Evolutionary conservation across 2,888 invertebrate genomes (phyloP).

Genomic region (Sarcophaga rosellei): DNA sequence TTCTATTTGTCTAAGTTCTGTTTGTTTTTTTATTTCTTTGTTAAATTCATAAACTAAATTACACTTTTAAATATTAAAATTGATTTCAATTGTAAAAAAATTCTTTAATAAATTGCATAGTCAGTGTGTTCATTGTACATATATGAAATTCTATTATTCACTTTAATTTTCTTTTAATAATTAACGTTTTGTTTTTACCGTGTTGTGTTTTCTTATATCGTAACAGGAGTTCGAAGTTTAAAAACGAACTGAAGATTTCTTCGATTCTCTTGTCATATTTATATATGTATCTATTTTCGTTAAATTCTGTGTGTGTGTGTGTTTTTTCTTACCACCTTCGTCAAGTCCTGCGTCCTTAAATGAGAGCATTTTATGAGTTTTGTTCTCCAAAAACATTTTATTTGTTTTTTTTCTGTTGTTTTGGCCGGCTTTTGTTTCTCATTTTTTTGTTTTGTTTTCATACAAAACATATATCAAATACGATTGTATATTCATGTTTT

Average conservation of each 20-base stretch:
- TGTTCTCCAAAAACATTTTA: background rate
- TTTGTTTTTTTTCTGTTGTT: conserved; percentile 17
- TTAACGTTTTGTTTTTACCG: conserved; percentile 39
- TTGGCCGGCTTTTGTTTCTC: conserved; percentile 44
- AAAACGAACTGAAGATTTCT: conserved; percentile 50
- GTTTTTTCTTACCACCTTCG: conserved; percentile 16
- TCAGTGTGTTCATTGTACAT: too few species aligned
- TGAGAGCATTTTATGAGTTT: background rate
- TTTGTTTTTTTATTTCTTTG: background rate
- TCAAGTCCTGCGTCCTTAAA: conserved; percentile 58
- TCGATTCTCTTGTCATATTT: conserved; percentile 32
- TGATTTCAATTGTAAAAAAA: background rate
- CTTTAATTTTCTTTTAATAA: background rate
- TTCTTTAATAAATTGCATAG: background rate
- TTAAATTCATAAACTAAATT: background rate
- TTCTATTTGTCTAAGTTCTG: conserved; percentile 16
- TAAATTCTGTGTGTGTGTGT: conserved; percentile 6
- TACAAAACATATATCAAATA: conserved; percentile 10
- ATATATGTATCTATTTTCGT: conserved; percentile 52
- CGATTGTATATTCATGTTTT: conserved; percentile 35
- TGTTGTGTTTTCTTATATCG: background rate
- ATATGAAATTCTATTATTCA: background rate
- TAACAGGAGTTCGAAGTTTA: conserved; percentile 51
- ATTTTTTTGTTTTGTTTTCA: background rate
- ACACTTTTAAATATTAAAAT: background rate